A percentile compares a stretch with the other conserved stretches of the same genome.
These are phyloP conservation scores for Cryptophagus acutangulus DNA, from an alignment of 2,888 invertebrate species.

Conservation along the genomic window DNA sequence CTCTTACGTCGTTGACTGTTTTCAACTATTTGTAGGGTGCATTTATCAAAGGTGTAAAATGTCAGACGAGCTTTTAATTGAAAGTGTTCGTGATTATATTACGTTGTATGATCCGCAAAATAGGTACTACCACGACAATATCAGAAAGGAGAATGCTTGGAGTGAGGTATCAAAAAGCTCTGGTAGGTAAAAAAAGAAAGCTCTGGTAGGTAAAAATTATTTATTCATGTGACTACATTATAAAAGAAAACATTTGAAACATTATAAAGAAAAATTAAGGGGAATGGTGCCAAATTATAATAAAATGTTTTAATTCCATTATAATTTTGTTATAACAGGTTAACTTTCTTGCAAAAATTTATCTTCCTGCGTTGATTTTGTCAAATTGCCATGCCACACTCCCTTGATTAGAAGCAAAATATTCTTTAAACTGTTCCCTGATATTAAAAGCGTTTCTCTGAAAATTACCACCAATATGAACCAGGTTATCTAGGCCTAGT, in stretches of 20 bases:
- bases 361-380: slow-evolving; percentile 7
- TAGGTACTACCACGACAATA: slow-evolving; percentile 8
- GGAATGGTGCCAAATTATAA: too few species aligned
- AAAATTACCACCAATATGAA: slow-evolving; percentile 14
- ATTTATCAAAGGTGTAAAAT: too few species aligned
- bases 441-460: slow-evolving; percentile 10
- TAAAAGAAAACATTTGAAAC: too few species aligned
- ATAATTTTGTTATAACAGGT: neutral
- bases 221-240: too few species aligned
- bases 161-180: slow-evolving; percentile 11
- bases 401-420: slow-evolving; percentile 8
- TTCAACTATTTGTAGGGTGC: too few species aligned
- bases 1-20: too few species aligned
- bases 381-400: slow-evolving; percentile 13
- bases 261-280: too few species aligned
- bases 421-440: slow-evolving; percentile 16
- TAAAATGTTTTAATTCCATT: neutral
- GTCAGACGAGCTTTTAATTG: slow-evolving; percentile 7
- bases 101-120: slow-evolving; percentile 10
- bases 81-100: slow-evolving; percentile 6
- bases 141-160: slow-evolving; percentile 11
- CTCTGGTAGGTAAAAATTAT: slow-evolving; percentile 9
- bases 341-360: neutral
- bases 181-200: slow-evolving; percentile 9
- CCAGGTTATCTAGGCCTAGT: slow-evolving; percentile 10